phyloP scores from a whole-genome alignment of 2,888 invertebrate genomes.

The Calliopum simillimum region DNA sequence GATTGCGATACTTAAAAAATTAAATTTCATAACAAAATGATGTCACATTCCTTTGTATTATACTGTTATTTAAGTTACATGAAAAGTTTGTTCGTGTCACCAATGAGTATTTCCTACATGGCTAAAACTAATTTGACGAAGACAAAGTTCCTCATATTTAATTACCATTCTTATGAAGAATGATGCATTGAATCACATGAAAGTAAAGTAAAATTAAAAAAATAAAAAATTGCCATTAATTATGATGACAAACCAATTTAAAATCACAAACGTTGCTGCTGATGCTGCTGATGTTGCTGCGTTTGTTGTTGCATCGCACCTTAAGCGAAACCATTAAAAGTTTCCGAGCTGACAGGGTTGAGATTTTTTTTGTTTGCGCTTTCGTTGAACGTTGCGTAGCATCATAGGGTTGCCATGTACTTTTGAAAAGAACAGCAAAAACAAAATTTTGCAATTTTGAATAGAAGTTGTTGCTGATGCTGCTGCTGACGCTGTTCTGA shows the following conservation, averaged over 20 bases:
- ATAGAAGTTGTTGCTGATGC: conserved; percentile 4
- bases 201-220: too few species aligned
- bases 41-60: too few species aligned
- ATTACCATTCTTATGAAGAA: conserved; percentile 2
- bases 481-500: neutral
- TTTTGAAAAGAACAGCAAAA: too few species aligned
- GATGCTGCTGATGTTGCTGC: neutral
- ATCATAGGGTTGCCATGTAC: too few species aligned
- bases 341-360: neutral
- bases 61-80: too few species aligned
- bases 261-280: neutral
- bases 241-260: conserved; percentile 13
- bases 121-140: neutral
- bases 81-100: too few species aligned
- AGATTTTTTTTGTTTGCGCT: neutral
- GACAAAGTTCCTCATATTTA: neutral
- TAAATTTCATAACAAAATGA: too few species aligned
- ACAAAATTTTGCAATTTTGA: neutral
- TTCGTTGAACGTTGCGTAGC: neutral
- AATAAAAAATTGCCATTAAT: neutral
- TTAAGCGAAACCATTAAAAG: conserved; percentile 7
- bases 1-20: too few species aligned
- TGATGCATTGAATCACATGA: neutral
- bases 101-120: too few species aligned
- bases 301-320: neutral